A percentile compares a stretch with the other conserved stretches of the same genome.
These are phyloP conservation scores for Erannis defoliaria DNA, from an alignment of 2,888 invertebrate genomes.

Conservation along the genomic window DNA sequence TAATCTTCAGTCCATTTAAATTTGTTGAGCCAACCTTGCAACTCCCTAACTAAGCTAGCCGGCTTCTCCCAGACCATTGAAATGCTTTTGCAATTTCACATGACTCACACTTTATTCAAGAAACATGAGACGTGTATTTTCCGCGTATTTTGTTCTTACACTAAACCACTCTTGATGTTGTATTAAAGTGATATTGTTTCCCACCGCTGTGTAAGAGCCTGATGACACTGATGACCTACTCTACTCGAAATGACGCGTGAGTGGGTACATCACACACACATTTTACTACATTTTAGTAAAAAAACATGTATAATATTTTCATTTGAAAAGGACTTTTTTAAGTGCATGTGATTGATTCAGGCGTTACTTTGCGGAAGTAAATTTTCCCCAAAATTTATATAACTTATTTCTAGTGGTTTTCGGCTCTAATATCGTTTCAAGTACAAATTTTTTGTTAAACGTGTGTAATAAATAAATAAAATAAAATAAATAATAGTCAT, in stretches of 20 bases:
- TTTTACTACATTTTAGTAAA: too few species aligned
- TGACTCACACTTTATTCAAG: constrained; percentile 59
- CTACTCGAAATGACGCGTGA: constrained; percentile 26
- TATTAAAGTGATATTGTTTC: constrained; percentile 45
- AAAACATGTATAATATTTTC: too few species aligned
- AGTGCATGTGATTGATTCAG: too few species aligned
- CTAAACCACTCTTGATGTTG: constrained; percentile 49
- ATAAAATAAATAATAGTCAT: too few species aligned
- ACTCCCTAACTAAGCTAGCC: background rate
- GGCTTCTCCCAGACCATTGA: background rate
- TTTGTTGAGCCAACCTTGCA: background rate
- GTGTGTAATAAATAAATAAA: too few species aligned
- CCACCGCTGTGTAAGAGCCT: constrained; percentile 39
- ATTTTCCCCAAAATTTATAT: too few species aligned
- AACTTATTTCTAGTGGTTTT: too few species aligned
- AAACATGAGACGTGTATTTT: constrained; percentile 41
- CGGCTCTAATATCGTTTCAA: too few species aligned
- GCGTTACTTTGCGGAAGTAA: too few species aligned
- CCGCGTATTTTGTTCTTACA: constrained; percentile 50
- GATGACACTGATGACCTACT: constrained; percentile 47
- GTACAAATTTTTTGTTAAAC: too few species aligned
- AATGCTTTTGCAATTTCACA: constrained; percentile 35
- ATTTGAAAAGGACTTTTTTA: too few species aligned
- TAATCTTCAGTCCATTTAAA: background rate
- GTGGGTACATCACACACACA: background rate